Percentiles rank a stretch among this genome's conserved stretches.
These are phyloP conservation scores for Orchestia grillus DNA, from an alignment of 1,140 invertebrate genomes.

Conservation along the genomic window DNA sequence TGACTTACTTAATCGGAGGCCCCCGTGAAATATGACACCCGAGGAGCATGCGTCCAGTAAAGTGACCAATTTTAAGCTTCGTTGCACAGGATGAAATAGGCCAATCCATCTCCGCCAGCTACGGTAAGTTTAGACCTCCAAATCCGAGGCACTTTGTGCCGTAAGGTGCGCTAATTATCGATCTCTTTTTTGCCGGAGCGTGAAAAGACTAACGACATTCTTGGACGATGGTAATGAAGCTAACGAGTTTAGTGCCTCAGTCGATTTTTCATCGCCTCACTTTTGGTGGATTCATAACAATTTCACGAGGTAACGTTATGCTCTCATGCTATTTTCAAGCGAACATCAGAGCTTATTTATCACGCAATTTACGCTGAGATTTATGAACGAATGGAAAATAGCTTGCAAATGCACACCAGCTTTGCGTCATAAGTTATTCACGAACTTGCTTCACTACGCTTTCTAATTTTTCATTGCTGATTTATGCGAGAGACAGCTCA, in stretches of 20 bases:
- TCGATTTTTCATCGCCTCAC: background rate
- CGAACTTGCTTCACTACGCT: background rate
- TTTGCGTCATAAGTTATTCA: background rate
- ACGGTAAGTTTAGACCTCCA: background rate
- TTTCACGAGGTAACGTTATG: background rate
- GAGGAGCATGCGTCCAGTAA: background rate
- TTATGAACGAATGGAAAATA: background rate
- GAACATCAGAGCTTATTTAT: background rate
- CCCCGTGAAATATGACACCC: background rate
- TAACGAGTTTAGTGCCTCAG: background rate
- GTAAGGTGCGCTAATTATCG: background rate
- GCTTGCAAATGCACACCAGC: background rate
- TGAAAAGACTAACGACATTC: background rate
- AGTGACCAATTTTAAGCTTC: constrained; percentile 37
- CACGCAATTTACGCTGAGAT: background rate
- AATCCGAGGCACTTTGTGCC: background rate
- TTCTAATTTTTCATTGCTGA: background rate
- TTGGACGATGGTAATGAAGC: background rate
- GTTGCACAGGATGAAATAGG: background rate
- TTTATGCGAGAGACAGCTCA: background rate
- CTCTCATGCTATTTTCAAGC: background rate
- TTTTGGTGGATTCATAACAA: background rate
- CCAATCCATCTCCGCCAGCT: constrained; percentile 15
- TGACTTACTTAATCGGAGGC: background rate
- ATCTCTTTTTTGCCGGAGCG: background rate